Evolutionary conservation across 2,888 invertebrate genomes (phyloP), one percentile per base, ranked within the genome.

Genomic region (Drosophila atripex): DNA sequence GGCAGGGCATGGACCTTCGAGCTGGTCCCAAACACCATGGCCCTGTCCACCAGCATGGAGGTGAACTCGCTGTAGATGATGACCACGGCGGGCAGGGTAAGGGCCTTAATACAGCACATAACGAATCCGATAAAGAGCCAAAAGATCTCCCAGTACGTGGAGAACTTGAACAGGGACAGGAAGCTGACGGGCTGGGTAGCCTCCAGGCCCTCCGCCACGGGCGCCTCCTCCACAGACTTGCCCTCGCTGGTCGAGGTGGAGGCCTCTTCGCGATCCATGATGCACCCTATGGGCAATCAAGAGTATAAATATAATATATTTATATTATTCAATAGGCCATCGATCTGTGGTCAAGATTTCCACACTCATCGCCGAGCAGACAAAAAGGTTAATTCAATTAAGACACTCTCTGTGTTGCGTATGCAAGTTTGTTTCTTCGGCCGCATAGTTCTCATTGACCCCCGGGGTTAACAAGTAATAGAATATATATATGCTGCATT

Each of bases 61-160:
- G 95, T 94, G 89, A 95, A 94, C 90, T 95, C 94, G 86, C 95
- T 95, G 89, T 95, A 95, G 45, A 95, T 92, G 75, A 95, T 94
- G 30, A 95, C 93, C 32, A 95, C 94, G 18, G 94, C 90, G 0
- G 95, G 95, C 84, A 95, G 93, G 75, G 94, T 93, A 45, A 94
- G 87, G 0, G 94, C 94, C 88, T 94, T 94, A 59, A 95, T 86
- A 21, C 92, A 90, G 41, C 94, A 94, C 88, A 94, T 92, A 18
- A 95, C 57, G 57, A 94, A 87, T 3, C 94, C 95, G 35, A 93
- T 71, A 49, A 93, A 75, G 9, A 94, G 90, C 57, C 93, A 88
- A 50, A 93, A 72, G 56, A 93, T 78, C 91, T 95, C 95, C 77
- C 92, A 92, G 88, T 92, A 90, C 75, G 93, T 94, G 64, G 94